phyloP scores from a whole-genome alignment of 2,113 vertebrate species.

The Carlito syrichta region DNA sequence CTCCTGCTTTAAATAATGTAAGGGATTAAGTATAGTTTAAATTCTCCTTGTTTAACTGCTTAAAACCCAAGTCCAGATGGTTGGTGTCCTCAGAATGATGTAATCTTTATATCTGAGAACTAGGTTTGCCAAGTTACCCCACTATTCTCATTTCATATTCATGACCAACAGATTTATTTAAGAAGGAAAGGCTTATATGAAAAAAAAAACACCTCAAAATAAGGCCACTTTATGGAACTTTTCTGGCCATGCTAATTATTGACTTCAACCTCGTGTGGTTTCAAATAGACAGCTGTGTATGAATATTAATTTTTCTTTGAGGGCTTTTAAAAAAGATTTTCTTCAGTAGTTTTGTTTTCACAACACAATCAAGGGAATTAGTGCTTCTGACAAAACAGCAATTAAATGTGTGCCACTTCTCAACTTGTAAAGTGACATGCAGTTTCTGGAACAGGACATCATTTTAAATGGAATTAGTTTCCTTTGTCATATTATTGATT shows the following conservation, averaged over 20 bases:
- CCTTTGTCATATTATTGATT: background rate
- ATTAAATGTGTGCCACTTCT: slow-evolving; percentile 38
- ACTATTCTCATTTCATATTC: slow-evolving; percentile 51
- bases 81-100: background rate
- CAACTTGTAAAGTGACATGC: background rate
- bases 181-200: background rate
- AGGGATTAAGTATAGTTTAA: background rate
- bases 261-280: slow-evolving; percentile 59
- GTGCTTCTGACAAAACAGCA: slow-evolving; percentile 40
- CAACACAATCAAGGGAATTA: slow-evolving; percentile 69
- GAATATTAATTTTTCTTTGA: slow-evolving; percentile 82
- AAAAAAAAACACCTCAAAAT: slow-evolving; percentile 23
- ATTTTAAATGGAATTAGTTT: slow-evolving; percentile 12
- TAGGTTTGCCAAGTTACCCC: slow-evolving; percentile 27
- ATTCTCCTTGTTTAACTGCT: background rate
- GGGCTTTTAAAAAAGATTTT: slow-evolving; percentile 67
- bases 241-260: slow-evolving; percentile 47
- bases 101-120: slow-evolving; percentile 6
- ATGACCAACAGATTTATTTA: slow-evolving; percentile 25
- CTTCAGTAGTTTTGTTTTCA: slow-evolving; percentile 70
- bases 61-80: background rate
- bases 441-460: background rate
- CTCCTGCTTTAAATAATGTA: background rate
- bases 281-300: slow-evolving; percentile 77
- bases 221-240: slow-evolving; percentile 47